These are phyloP conservation scores for Plebejus melissa DNA, from an alignment of 2,888 invertebrate genomes.

Conservation along the genomic window DNA sequence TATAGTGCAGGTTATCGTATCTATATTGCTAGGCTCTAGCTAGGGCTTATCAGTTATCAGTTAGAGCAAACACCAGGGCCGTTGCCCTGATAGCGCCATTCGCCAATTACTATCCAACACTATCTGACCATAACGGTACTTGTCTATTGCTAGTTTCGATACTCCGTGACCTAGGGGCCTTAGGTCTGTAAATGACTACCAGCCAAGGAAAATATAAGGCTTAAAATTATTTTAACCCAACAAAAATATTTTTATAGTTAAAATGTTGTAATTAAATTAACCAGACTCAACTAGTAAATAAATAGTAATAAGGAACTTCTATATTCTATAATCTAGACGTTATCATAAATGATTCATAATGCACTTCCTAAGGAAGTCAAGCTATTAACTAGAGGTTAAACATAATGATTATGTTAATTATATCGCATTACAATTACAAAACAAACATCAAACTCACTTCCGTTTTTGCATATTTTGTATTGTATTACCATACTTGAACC, in stretches of 20 bases:
- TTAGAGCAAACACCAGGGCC: conserved; percentile 4
- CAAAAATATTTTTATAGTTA: not conserved
- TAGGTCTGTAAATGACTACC: not conserved
- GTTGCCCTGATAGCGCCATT: not conserved
- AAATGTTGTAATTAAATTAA: not conserved
- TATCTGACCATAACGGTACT: not conserved
- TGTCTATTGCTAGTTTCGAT: not conserved
- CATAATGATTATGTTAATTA: not conserved
- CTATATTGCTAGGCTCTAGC: not conserved
- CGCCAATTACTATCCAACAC: not conserved
- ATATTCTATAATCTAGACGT: not conserved
- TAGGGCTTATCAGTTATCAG: not conserved
- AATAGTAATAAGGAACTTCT: not conserved
- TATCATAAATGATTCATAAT: conserved; percentile 9
- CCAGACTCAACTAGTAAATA: not conserved
- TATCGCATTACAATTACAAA: not conserved
- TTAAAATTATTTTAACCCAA: no score
- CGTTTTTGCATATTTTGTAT: not conserved
- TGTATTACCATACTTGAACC: not conserved
- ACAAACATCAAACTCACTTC: conserved; percentile 6
- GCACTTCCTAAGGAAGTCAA: not conserved
- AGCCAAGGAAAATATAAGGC: not conserved
- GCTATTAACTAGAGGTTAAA: conserved; percentile 1
- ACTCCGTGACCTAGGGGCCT: no score
- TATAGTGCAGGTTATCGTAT: not conserved